These are phyloP conservation scores for Hydrotaea cyrtoneurina DNA, from an alignment of 2,888 invertebrate genomes.

Conservation along the genomic window DNA sequence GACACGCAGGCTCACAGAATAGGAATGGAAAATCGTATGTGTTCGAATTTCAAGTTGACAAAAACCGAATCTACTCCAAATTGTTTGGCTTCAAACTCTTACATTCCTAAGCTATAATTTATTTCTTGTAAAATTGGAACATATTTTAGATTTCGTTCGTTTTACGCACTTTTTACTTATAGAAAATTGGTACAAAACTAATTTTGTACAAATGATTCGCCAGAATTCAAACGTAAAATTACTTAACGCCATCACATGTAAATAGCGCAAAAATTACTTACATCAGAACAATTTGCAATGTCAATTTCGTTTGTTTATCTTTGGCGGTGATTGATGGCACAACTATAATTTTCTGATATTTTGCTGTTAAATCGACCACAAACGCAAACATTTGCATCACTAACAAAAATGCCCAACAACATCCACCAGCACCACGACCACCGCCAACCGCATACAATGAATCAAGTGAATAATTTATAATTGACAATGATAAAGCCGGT, in stretches of 20 bases:
- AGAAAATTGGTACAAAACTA: too few relatives aligned
- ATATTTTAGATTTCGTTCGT: too few relatives aligned
- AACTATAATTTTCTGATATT: slow-evolving; percentile 35
- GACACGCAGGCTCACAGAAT: too few relatives aligned
- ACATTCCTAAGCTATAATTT: too few relatives aligned
- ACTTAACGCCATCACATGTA: slow-evolving; percentile 4
- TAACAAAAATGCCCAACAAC: slow-evolving; percentile 36
- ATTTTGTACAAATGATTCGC: neutral
- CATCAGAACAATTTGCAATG: neutral
- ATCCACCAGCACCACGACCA: neutral
- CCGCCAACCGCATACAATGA: slow-evolving; percentile 19
- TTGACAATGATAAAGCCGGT: slow-evolving; percentile 30
- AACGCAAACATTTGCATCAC: slow-evolving; percentile 53
- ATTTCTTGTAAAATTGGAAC: too few relatives aligned
- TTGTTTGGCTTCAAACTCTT: too few relatives aligned
- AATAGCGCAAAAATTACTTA: neutral
- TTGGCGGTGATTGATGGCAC: slow-evolving; percentile 17
- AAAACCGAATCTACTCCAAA: too few relatives aligned
- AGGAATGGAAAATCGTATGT: too few relatives aligned
- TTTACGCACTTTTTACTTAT: too few relatives aligned
- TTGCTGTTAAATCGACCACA: slow-evolving; percentile 54
- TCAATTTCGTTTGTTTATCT: slow-evolving; percentile 6
- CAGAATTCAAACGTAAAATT: neutral
- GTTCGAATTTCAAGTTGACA: too few relatives aligned
- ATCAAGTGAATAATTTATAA: slow-evolving; percentile 43